phyloP scores from a whole-genome alignment of 2,797 vertebrate genomes.

The Poeciliopsis paucimaculata region DNA sequence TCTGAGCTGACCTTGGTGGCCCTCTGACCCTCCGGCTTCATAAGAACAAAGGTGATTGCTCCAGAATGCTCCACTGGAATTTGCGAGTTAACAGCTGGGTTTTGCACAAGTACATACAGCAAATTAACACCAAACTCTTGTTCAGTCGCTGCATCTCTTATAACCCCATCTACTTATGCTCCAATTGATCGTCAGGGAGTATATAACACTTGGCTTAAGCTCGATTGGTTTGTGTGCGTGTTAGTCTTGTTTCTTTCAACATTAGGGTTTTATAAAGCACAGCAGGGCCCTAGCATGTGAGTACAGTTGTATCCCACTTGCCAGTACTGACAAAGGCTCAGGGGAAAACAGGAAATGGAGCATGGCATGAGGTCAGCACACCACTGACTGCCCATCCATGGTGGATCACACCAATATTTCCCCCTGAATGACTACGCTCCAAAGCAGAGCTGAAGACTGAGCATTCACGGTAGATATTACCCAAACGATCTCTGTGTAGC shows the following conservation, averaged over 20 bases:
- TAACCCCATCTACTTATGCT: slow-evolving; percentile 43
- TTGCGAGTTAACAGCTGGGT: slow-evolving; percentile 19
- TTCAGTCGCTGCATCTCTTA: slow-evolving; percentile 10
- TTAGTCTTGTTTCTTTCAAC: not conserved
- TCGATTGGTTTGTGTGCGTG: slow-evolving; percentile 18
- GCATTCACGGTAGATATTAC: not conserved
- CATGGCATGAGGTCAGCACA: slow-evolving; percentile 72
- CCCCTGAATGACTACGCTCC: slow-evolving; percentile 21
- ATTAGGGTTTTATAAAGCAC: not conserved
- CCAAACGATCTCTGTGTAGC: not conserved
- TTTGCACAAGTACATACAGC: slow-evolving; percentile 26
- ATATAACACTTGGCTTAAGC: slow-evolving; percentile 33
- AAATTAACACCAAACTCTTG: not conserved
- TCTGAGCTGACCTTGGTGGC: slow-evolving; percentile 47
- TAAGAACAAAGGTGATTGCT: slow-evolving; percentile 46
- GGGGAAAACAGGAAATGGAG: slow-evolving; percentile 73
- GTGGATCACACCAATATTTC: slow-evolving; percentile 43
- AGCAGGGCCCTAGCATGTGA: not conserved
- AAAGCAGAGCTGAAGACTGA: slow-evolving; percentile 28
- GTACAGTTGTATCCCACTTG: slow-evolving; percentile 19
- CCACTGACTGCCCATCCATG: slow-evolving; percentile 53
- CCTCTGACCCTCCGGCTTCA: slow-evolving; percentile 39
- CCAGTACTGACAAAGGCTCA: slow-evolving; percentile 56
- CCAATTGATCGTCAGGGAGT: slow-evolving; percentile 40
- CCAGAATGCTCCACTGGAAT: slow-evolving; percentile 37